Evolutionary conservation across 1,140 invertebrate genomes (phyloP).

Genomic region (Forficula auricularia): DNA sequence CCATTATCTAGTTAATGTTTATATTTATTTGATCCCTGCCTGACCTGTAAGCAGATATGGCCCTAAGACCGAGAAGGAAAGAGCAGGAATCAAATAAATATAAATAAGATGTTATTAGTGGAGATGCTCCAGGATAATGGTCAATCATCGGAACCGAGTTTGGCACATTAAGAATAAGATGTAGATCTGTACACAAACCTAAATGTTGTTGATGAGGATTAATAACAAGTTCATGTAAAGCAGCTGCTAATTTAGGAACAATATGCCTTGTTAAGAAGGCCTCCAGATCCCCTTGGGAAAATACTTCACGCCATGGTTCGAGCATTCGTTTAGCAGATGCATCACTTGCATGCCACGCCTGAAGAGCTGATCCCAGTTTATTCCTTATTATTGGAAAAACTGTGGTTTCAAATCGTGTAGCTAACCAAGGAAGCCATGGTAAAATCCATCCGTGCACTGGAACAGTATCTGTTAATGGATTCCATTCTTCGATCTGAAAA

Average conservation of each 20-base stretch:
- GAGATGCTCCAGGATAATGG: no score
- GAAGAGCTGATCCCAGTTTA: constrained; percentile 73
- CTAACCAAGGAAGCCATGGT: constrained; percentile 76
- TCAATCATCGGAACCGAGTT: no score
- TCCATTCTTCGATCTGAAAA: constrained; percentile 74
- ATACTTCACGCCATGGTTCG: constrained; percentile 77
- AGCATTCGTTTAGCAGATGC: constrained; percentile 81
- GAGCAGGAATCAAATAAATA: no score
- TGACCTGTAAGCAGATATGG: no score
- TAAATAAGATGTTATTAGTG: no score
- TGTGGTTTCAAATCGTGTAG: constrained; percentile 46
- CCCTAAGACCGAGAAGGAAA: no score
- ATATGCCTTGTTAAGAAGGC: constrained; percentile 78
- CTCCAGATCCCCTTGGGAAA: constrained; percentile 62
- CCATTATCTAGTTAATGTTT: no score
- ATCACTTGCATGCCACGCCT: constrained; percentile 84
- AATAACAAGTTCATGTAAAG: constrained; percentile 56
- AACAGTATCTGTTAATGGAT: constrained; percentile 80
- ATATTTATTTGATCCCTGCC: no score
- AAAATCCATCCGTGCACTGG: constrained; percentile 93
- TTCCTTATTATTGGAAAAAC: constrained; percentile 86
- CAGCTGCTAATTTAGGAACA: constrained; percentile 68
- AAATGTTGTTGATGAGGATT: constrained; percentile 69
- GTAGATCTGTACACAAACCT: no score
- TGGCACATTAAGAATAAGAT: no score